Evolutionary conservation across 1,140 invertebrate genomes (phyloP).

Genomic region (Ostrea edulis): DNA sequence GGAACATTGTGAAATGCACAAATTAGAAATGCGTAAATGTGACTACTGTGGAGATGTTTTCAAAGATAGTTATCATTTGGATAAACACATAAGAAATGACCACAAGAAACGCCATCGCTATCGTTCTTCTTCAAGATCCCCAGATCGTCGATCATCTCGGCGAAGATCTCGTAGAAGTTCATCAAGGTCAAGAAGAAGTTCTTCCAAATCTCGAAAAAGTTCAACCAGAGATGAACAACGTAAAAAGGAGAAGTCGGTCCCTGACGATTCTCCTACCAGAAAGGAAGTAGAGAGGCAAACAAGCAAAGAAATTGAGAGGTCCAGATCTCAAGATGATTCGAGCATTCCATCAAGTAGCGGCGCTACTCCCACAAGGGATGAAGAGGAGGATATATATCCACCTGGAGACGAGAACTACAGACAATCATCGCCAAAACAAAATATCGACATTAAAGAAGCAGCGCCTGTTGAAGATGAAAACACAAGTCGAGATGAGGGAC

Average conservation of each 20-base stretch:
- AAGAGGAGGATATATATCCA: slow-evolving; percentile 34
- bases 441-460: neutral
- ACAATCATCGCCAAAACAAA: neutral
- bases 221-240: neutral
- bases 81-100: neutral
- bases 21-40: slow-evolving; percentile 27
- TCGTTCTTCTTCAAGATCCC: slow-evolving; percentile 26
- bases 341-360: slow-evolving; percentile 36
- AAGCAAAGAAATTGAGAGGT: neutral
- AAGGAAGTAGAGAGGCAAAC: neutral
- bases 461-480: neutral
- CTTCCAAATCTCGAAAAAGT: neutral
- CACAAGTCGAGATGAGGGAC: neutral
- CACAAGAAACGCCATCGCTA: neutral
- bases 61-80: neutral
- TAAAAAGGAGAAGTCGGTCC: neutral
- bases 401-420: slow-evolving; percentile 36
- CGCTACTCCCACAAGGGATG: neutral
- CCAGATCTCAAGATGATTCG: neutral
- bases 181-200: slow-evolving; percentile 15
- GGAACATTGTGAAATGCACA: slow-evolving; percentile 41
- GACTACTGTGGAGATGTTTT: slow-evolving; percentile 8
- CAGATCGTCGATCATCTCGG: slow-evolving; percentile 4
- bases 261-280: neutral
- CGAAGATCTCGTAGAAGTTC: neutral